phyloP scores from a whole-genome alignment of 1,140 invertebrate species.

The Anastrepha ludens region DNA sequence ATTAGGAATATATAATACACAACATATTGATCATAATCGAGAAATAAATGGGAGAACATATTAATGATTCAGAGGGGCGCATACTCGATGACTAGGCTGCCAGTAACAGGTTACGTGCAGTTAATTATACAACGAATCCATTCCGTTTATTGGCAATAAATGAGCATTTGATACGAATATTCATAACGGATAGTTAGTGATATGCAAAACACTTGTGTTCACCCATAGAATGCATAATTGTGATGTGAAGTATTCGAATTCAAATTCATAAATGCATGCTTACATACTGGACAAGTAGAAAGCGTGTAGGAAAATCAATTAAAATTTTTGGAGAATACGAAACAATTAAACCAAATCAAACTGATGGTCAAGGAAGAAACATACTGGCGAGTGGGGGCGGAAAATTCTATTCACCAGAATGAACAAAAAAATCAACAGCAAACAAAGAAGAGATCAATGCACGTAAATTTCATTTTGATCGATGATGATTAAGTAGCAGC shows the following conservation, averaged over 20 bases:
- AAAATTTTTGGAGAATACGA: conserved; percentile 12
- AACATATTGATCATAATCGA: too few species aligned
- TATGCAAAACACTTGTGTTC: too few species aligned
- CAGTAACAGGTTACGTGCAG: too few species aligned
- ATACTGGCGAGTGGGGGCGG: neutral
- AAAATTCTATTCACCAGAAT: neutral
- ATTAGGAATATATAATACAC: too few species aligned
- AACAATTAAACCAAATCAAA: neutral
- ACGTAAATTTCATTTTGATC: conserved; percentile 23
- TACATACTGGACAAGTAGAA: neutral
- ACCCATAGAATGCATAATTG: too few species aligned
- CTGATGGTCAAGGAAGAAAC: neutral
- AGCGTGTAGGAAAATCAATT: conserved; percentile 24
- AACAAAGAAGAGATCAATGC: conserved; percentile 26
- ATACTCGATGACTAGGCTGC: too few species aligned
- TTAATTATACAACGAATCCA: neutral
- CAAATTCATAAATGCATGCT: too few species aligned
- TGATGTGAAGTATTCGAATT: neutral
- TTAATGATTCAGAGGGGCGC: too few species aligned
- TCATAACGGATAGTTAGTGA: neutral
- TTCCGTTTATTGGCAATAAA: neutral
- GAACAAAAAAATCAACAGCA: neutral
- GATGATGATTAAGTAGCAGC: conserved; percentile 42
- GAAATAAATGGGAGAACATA: too few species aligned
- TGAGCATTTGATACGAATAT: neutral